Percentiles rank a stretch among this genome's conserved stretches.
Evolutionary conservation across 2,797 vertebrate genomes (phyloP).

Genomic region (Bucorvus abyssinicus): DNA sequence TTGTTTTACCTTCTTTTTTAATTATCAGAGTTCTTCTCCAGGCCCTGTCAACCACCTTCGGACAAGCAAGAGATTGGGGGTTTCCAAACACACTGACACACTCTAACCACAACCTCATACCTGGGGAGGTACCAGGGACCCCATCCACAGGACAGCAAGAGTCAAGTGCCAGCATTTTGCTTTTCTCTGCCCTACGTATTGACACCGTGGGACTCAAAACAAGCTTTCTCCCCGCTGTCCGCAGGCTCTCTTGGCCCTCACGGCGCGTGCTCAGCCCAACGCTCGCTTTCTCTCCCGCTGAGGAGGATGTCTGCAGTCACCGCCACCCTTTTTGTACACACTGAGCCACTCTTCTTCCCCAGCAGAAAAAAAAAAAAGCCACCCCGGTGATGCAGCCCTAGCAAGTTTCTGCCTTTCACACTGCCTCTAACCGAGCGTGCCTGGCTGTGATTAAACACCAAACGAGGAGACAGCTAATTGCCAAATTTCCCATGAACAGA

Average conservation of each 20-base stretch:
- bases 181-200: not conserved
- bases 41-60: not conserved
- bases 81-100: not conserved
- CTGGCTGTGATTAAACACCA: not conserved
- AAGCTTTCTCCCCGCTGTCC: not conserved
- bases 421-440: not conserved
- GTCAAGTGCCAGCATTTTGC: not conserved
- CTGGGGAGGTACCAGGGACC: not conserved
- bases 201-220: not conserved
- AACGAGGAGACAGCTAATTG: conserved; percentile 19
- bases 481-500: not conserved
- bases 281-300: not conserved
- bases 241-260: not conserved
- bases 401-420: not conserved
- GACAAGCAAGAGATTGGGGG: not conserved
- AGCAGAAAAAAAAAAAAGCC: fast-evolving
- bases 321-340: not conserved
- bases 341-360: not conserved
- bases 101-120: not conserved
- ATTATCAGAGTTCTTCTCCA: not conserved
- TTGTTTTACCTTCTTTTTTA: not conserved
- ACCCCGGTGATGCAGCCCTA: not conserved
- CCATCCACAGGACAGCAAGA: not conserved
- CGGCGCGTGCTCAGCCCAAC: not conserved
- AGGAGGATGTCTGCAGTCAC: not conserved